Base-by-base conservation (phyloP, 2,113 vertebrate species). In the Myodes glareolus region DNA sequence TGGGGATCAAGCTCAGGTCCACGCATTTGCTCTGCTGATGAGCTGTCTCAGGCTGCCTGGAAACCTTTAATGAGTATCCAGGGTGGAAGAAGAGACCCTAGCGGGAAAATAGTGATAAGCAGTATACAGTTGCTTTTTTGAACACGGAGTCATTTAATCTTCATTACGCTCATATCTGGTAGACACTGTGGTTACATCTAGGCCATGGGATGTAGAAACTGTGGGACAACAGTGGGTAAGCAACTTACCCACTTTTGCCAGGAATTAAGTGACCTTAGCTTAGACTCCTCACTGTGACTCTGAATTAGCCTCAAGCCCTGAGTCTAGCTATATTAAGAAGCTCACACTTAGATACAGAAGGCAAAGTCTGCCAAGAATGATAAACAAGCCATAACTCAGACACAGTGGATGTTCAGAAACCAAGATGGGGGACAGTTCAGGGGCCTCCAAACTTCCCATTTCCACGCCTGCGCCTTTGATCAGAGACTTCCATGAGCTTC, bases 371-470 rank as follows among this genome's bases (percentile, higher is more conserved):
- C 58, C 58, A 21, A 58, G 58, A 58, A 58, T 58, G 58, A 58
- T 58, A 58, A 58, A 21, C 6, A 19, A 58, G 6, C 58, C 58
- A 21, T 21, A 58, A 7, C 58, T 58, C 58, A 58, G 58, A 58
- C 58, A 58, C 58, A 58, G 58, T 25, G 1, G 25, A 4, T 14
- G 55, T 33, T 61, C 1, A 10, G 55, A 29, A 65, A 42, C 58
- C 33, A 2, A 14, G 29, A 61, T 31, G 11, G 39, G 10, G 19
- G 11, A 17, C 6, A 12, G 7, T 10, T n/a, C 5, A 0, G 3
- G 19, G 25, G 6, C 16, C 1, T 1, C 1, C 0, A 0, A 67
- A 52, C 58, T 58, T 58, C 58, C 21, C 12, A 9, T 61, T 70
- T 13, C 39, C 9, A 16, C 1, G 23, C 25, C 36, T 33, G 21